A percentile compares a stretch with the other conserved stretches of the same genome.
Evolutionary conservation across 2,113 vertebrate genomes (phyloP).

Genomic region (Paralichthys olivaceus): DNA sequence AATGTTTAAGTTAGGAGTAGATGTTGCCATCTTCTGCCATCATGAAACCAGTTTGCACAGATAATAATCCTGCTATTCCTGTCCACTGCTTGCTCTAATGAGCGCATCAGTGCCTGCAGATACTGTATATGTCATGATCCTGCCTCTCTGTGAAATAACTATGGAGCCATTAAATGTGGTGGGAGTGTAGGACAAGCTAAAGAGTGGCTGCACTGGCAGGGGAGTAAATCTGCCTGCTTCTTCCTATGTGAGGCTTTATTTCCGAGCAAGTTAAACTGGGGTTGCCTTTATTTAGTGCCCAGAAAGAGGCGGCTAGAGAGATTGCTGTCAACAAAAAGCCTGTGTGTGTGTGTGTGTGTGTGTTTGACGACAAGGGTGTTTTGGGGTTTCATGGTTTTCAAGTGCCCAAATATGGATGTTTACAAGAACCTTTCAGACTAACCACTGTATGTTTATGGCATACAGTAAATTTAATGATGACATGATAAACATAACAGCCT

Average conservation of each 20-base stretch:
- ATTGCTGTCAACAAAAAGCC: slow-evolving; percentile 44
- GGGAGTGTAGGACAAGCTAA: slow-evolving; percentile 8
- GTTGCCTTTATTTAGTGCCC: slow-evolving; percentile 45
- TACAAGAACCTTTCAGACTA: slow-evolving; percentile 36
- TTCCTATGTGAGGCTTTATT: slow-evolving; percentile 52
- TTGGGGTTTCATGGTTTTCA: slow-evolving; percentile 36
- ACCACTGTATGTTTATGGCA: slow-evolving; percentile 27
- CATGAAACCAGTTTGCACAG: slow-evolving; percentile 27
- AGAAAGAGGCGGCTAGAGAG: slow-evolving; percentile 22
- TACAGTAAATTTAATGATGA: slow-evolving; percentile 51
- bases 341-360: neutral
- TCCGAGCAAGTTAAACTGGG: slow-evolving; percentile 41
- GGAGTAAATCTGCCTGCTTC: slow-evolving; percentile 37
- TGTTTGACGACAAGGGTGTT: neutral
- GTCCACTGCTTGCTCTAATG: neutral
- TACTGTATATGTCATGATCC: slow-evolving; percentile 10
- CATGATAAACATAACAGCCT: slow-evolving; percentile 32
- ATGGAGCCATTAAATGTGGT: slow-evolving; percentile 32
- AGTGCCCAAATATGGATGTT: slow-evolving; percentile 45
- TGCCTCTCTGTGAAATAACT: slow-evolving; percentile 28
- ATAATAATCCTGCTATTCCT: neutral
- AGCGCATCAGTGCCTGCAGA: slow-evolving; percentile 8
- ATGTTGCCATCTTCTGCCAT: slow-evolving; percentile 35
- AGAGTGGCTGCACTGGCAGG: slow-evolving; percentile 1
- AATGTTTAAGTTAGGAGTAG: slow-evolving; percentile 51